Evolutionary conservation across 2,888 invertebrate species (phyloP).

Genomic region (Nasonia oneida): DNA sequence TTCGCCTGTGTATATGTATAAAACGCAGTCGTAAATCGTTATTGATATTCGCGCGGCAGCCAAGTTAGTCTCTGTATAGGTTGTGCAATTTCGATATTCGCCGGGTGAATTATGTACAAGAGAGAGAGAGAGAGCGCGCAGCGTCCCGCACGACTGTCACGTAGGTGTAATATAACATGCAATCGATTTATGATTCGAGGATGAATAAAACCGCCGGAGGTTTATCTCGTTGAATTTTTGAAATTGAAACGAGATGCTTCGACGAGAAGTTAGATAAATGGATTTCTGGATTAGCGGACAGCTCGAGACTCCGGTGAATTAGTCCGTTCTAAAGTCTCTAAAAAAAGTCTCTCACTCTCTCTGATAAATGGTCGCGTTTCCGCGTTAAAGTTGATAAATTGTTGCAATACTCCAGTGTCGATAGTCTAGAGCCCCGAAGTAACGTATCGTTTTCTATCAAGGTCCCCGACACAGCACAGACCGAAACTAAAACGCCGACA

Average conservation of each 20-base stretch:
- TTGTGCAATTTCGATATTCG: background rate
- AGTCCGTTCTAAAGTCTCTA: background rate
- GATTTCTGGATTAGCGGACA: background rate
- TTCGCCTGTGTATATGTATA: background rate
- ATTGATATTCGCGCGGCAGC: background rate
- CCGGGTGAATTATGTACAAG: background rate
- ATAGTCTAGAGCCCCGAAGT: background rate
- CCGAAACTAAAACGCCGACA: background rate
- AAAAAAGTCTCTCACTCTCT: background rate
- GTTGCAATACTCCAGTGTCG: slow-evolving; percentile 6
- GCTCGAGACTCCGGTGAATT: background rate
- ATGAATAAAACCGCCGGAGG: background rate
- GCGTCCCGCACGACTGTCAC: background rate
- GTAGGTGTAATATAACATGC: background rate
- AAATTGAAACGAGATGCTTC: background rate
- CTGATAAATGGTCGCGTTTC: background rate
- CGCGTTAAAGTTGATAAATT: slow-evolving; percentile 1
- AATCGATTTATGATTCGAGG: background rate
- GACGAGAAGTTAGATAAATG: background rate
- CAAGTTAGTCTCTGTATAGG: background rate
- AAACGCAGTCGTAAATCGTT: background rate
- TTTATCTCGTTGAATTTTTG: background rate
- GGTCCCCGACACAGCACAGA: background rate
- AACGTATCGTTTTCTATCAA: background rate
- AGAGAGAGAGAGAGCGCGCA: no score